Conservation (phyloP, 2,797 vertebrate genomes). For the Neoniphon sammara region DNA sequence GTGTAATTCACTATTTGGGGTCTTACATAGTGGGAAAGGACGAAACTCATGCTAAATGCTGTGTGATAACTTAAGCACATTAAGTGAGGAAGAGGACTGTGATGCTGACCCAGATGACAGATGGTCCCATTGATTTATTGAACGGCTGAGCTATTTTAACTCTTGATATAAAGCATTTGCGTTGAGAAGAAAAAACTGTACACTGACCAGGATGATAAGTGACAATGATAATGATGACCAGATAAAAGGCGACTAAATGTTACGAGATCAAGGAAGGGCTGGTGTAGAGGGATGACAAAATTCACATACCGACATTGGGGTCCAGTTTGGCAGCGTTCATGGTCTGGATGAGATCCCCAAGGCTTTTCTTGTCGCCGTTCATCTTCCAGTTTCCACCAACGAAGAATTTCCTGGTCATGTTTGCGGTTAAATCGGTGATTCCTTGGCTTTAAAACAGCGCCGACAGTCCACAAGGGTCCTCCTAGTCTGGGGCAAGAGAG, state of each 20-base stretch:
- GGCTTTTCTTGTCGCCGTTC: slow-evolving; percentile 95
- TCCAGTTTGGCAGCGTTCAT: slow-evolving; percentile 90
- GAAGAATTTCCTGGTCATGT: slow-evolving; percentile 97
- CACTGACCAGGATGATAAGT: rapidly evolving
- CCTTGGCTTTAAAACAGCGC: not conserved
- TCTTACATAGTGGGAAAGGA: too few relatives aligned
- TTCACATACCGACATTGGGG: slow-evolving; percentile 88
- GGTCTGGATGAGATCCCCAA: slow-evolving; percentile 91
- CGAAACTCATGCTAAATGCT: not conserved
- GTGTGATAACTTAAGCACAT: not conserved
- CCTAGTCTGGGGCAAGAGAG: slow-evolving; percentile 55
- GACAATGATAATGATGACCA: not conserved
- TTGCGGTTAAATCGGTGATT: slow-evolving; percentile 40
- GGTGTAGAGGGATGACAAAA: not conserved
- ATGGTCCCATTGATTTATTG: not conserved
- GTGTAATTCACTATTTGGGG: not conserved
- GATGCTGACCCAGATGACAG: not conserved
- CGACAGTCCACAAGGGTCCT: not conserved
- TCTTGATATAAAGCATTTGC: not conserved
- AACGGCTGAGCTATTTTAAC: slow-evolving; percentile 28
- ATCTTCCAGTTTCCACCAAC: slow-evolving; percentile 99
- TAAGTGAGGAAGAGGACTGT: not conserved
- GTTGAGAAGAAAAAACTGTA: not conserved
- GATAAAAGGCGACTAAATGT: not conserved
- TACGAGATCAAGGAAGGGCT: rapidly evolving